phyloP scores from a whole-genome alignment of 2,888 invertebrate species.

The Hypercompe scribonia region DNA sequence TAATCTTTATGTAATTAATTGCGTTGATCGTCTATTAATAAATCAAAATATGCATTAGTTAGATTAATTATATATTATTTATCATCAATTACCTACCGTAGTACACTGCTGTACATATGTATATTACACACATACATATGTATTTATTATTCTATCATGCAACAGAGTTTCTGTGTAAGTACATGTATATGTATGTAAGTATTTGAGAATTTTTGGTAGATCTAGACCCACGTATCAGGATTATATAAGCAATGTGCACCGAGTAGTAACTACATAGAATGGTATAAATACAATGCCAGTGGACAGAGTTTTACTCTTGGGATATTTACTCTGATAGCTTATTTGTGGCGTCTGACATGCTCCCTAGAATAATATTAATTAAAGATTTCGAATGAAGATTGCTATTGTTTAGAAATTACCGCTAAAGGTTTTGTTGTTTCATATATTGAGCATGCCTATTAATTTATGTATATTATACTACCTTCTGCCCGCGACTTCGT shows the following conservation, averaged over 20 bases:
- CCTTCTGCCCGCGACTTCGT: no score
- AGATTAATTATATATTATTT: background rate
- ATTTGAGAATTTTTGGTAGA: background rate
- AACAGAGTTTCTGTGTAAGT: background rate
- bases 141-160: no score
- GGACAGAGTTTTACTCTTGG: background rate
- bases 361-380: slow-evolving; percentile 23
- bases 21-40: background rate
- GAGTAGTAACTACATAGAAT: background rate
- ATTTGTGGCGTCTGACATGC: slow-evolving; percentile 20
- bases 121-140: no score
- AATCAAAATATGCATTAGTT: background rate
- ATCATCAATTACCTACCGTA: no score
- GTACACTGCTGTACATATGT: no score
- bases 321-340: slow-evolving; percentile 22
- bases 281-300: background rate
- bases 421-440: background rate
- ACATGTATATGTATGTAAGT: background rate
- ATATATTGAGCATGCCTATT: no score
- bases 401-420: background rate
- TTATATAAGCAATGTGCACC: background rate
- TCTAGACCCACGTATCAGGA: background rate
- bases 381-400: slow-evolving; percentile 6
- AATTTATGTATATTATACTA: no score
- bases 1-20: background rate